Conservation (phyloP, 23 tunicate species). For the Ciona savignyi region DNA sequence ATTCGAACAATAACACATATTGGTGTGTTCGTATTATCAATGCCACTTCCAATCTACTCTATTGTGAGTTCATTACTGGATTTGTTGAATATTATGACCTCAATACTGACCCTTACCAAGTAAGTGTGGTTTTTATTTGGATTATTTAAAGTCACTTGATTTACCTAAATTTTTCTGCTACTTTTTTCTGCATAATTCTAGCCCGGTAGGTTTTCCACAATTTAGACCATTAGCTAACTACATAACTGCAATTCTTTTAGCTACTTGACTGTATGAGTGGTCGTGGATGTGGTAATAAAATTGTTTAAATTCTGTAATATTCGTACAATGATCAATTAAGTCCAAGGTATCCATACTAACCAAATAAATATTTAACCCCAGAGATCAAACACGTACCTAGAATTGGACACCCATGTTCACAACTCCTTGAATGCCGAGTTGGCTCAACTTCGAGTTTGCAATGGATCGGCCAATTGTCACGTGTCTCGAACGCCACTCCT, state of each 20-base stretch:
- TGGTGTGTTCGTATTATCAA: slow-evolving; percentile 95
- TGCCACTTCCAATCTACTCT: slow-evolving; percentile 60
- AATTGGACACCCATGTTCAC: slow-evolving; percentile 6
- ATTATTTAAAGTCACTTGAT: too few relatives aligned
- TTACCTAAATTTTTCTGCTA: too few relatives aligned
- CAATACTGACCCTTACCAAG: slow-evolving; percentile 73
- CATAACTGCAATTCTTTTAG: too few relatives aligned
- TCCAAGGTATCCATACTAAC: too few relatives aligned
- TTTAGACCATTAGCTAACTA: too few relatives aligned
- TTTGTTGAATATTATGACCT: slow-evolving; percentile 81
- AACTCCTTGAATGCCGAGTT: slow-evolving; percentile 36
- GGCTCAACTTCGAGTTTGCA: slow-evolving; percentile 54
- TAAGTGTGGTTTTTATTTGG: too few relatives aligned
- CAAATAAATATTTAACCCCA: slow-evolving; percentile 2
- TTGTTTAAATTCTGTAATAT: too few relatives aligned
- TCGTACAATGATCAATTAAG: too few relatives aligned
- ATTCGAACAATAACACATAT: slow-evolving; percentile 83
- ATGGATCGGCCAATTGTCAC: slow-evolving; percentile 62
- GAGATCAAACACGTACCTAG: slow-evolving; percentile 39
- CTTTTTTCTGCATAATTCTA: too few relatives aligned
- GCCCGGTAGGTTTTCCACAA: too few relatives aligned
- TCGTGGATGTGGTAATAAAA: too few relatives aligned
- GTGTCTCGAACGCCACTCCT: background rate
- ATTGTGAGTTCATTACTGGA: slow-evolving; percentile 91
- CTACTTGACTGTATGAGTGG: too few relatives aligned